A percentile compares a stretch with the other conserved stretches of the same genome.
Evolutionary conservation across 2,888 invertebrate genomes (phyloP).

Genomic region (Ernsta delagoae): DNA sequence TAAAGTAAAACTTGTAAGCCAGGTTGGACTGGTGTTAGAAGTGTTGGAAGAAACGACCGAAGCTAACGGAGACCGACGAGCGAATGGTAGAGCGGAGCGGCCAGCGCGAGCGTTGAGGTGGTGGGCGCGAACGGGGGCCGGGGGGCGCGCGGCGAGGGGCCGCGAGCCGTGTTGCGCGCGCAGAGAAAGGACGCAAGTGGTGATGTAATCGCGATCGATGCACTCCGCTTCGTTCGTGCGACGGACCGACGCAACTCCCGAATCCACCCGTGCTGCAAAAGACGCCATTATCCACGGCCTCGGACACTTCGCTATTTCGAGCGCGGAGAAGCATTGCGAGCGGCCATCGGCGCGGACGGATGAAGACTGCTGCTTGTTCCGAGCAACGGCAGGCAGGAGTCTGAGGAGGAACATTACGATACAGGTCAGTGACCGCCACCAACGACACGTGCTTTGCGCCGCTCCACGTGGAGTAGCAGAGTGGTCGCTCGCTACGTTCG

Average conservation of each 20-base stretch:
- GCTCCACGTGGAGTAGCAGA: slow-evolving; percentile 54
- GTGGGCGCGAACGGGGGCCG: slow-evolving; percentile 47
- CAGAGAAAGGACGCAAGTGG: slow-evolving; percentile 81
- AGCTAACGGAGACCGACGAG: slow-evolving; percentile 69
- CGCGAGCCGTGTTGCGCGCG: slow-evolving; percentile 73
- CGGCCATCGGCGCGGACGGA: slow-evolving; percentile 27
- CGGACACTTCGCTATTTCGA: slow-evolving; percentile 33
- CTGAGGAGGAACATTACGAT: slow-evolving; percentile 39
- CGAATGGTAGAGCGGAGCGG: slow-evolving; percentile 52
- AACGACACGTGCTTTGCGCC: slow-evolving; percentile 58
- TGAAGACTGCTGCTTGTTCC: slow-evolving; percentile 18
- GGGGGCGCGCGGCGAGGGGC: slow-evolving; percentile 45
- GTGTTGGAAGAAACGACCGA: slow-evolving; percentile 60
- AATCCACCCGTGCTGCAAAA: slow-evolving; percentile 42
- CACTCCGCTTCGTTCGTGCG: slow-evolving; percentile 52
- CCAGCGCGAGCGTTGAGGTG: slow-evolving; percentile 61
- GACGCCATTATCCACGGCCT: slow-evolving; percentile 40
- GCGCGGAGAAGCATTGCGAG: slow-evolving; percentile 36
- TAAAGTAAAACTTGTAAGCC: slow-evolving; percentile 59
- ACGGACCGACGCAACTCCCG: slow-evolving; percentile 57
- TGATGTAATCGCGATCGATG: slow-evolving; percentile 85
- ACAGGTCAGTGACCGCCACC: slow-evolving; percentile 64
- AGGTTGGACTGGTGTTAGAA: slow-evolving; percentile 43
- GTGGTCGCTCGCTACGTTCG: slow-evolving; percentile 43
- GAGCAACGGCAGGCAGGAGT: slow-evolving; percentile 27